phyloP scores from a whole-genome alignment of 2,888 invertebrate genomes.

The Sarcophaga subvicina region DNA sequence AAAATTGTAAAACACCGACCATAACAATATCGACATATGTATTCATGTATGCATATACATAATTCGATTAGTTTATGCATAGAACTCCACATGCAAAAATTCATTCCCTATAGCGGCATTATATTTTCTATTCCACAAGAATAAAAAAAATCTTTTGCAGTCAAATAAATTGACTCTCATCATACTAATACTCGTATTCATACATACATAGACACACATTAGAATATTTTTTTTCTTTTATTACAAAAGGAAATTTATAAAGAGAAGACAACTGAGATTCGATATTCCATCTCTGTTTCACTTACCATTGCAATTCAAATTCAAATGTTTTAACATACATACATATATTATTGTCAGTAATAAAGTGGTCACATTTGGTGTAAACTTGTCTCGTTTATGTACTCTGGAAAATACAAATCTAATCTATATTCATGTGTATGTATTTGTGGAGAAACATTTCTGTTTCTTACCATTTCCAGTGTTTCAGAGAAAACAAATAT shows the following conservation, averaged over 20 bases:
- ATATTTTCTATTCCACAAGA: background rate
- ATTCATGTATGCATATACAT: background rate
- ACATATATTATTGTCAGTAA: slow-evolving; percentile 60
- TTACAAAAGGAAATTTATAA: slow-evolving; percentile 1
- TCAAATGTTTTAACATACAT: slow-evolving; percentile 48
- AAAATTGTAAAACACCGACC: slow-evolving; percentile 29
- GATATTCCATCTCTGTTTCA: background rate
- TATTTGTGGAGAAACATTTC: too few species aligned
- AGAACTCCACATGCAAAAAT: too few species aligned
- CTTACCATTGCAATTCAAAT: background rate
- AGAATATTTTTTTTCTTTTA: too few species aligned
- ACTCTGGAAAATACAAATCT: background rate
- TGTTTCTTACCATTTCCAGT: too few species aligned
- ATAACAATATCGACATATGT: too few species aligned
- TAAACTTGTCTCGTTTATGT: slow-evolving; percentile 38
- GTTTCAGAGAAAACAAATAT: too few species aligned
- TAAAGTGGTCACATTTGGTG: slow-evolving; percentile 61
- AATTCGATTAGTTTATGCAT: too few species aligned
- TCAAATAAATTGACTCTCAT: slow-evolving; percentile 19
- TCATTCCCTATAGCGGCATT: background rate
- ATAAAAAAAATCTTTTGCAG: slow-evolving; percentile 49
- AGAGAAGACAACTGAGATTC: background rate
- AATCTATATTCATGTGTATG: too few species aligned
- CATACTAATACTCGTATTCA: too few species aligned
- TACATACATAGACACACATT: background rate